Evolutionary conservation across 37 sponge, comb jelly and placozoan species (phyloP).

Genomic region (Corticium candelabrum): DNA sequence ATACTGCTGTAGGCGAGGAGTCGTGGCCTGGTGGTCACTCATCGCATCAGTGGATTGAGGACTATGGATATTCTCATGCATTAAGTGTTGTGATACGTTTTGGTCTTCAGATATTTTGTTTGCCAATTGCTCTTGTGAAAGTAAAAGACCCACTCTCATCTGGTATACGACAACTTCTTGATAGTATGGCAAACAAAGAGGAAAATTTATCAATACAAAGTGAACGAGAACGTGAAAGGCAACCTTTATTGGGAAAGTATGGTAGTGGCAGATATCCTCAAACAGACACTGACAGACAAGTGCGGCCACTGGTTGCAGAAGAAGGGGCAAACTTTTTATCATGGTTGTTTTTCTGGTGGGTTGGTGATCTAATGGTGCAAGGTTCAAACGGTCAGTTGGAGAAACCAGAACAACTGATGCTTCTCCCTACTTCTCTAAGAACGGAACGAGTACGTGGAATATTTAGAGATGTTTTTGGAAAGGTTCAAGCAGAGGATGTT

Average conservation of each 20-base stretch:
- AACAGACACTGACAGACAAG: too few relatives aligned
- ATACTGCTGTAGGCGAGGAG: not conserved
- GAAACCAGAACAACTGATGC: constrained; percentile 39
- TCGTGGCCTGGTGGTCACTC: constrained; percentile 9
- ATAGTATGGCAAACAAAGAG: not conserved
- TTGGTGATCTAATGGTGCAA: constrained; percentile 56
- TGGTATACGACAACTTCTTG: not conserved
- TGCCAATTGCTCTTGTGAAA: not conserved
- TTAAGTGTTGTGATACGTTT: not conserved
- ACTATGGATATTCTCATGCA: not conserved
- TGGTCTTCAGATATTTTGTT: not conserved
- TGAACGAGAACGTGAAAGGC: too few relatives aligned
- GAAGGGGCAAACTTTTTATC: constrained; percentile 56
- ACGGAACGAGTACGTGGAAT: constrained; percentile 26
- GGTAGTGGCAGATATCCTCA: too few relatives aligned
- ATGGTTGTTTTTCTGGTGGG: constrained; percentile 65
- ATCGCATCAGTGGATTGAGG: not conserved
- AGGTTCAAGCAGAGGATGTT: not conserved
- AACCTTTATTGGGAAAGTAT: too few relatives aligned
- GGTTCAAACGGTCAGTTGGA: constrained; percentile 44
- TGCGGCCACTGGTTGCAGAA: too few relatives aligned
- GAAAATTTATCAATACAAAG: too few relatives aligned
- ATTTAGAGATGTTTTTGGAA: constrained; percentile 23
- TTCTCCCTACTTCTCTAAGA: constrained; percentile 34
- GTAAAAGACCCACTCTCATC: not conserved